Base-by-base conservation (phyloP, 1,140 invertebrate genomes). In the Zaprionus ghesquierei region DNA sequence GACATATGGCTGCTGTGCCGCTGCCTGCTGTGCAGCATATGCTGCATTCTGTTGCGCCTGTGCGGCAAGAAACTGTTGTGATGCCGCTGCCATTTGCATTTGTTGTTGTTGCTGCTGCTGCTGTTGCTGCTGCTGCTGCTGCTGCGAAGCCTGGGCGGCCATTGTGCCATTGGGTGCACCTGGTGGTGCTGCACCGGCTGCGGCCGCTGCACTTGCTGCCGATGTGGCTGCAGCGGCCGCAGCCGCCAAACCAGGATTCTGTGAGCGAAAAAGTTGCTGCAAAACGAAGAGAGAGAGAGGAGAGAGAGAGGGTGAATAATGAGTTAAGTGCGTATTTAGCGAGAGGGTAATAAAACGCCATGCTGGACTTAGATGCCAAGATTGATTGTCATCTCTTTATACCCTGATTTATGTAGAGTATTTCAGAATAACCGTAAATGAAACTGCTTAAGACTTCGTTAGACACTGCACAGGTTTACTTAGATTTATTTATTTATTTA, bases 181-280 rank as follows among this genome's bases (percentile, higher is more conserved):
- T 94, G 95, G 31, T 18, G 95, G 29, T 95, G 95, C 35, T n/a
- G 96, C 94, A 12, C 95, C 95, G 92, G 93, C 91, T 31, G 81
- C 81, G 18, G 94, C 90, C 94, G 94, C 90, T 94, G 94, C 79
- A 94, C 95, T 82, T 91, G 94, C 91, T 91, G 95, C 35, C 95
- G 95, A 35, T 63, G 69, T 59, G 44, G 69, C 69, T 95, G 95
- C 18, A 70, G 96, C 94, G 20, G 95, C 91, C 92, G 93, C 90
- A 92, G 95, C 79, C 91, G 94, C 91, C 90, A 93, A 63, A 92
- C 92, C 91, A 92, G 93, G 91, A 89, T 96, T 95, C 89, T 97
- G 96, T 89, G 96, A 96, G 85, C 96, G 95, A 92, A 97, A 97
- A 68, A 97, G 92, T 96, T 97, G 96, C 96, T 97, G 93, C 92